Conservation (phyloP, 2,797 vertebrate genomes). For the Pseudochirops corinnae region DNA sequence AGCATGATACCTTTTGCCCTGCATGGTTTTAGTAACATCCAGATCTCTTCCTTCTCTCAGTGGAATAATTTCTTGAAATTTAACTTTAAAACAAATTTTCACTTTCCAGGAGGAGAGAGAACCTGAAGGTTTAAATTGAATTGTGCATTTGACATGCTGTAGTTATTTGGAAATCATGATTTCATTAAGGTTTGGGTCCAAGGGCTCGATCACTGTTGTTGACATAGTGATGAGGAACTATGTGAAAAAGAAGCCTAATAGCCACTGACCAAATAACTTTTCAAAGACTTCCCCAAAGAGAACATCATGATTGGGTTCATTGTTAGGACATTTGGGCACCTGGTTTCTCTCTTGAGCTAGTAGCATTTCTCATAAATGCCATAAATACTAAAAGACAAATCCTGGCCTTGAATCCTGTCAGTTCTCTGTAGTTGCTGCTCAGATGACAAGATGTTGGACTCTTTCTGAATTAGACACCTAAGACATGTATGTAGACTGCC, state of each 20-base stretch:
- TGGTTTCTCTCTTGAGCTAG: background rate
- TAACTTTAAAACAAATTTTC: background rate
- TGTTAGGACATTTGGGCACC: background rate
- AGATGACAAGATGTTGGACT: background rate
- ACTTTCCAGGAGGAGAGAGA: slow-evolving; percentile 18
- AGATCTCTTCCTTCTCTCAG: slow-evolving; percentile 47
- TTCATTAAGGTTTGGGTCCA: background rate
- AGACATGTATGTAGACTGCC: background rate
- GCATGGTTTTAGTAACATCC: slow-evolving; percentile 77
- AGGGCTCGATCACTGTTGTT: background rate
- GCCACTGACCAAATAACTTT: background rate
- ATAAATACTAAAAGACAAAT: fast-evolving
- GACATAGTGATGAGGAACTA: background rate
- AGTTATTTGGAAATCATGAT: slow-evolving; percentile 16
- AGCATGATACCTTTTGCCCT: slow-evolving; percentile 50
- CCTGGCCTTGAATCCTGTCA: background rate
- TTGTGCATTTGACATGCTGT: slow-evolving; percentile 1
- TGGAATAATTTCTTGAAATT: slow-evolving; percentile 30
- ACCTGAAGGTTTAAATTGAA: background rate
- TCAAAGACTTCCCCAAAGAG: background rate
- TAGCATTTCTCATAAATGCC: background rate
- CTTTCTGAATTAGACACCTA: background rate
- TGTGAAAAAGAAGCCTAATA: background rate
- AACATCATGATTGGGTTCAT: background rate
- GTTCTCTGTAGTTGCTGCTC: background rate